Evolutionary conservation across 2,888 invertebrate genomes (phyloP).

Genomic region (Sinotaia quadrata): DNA sequence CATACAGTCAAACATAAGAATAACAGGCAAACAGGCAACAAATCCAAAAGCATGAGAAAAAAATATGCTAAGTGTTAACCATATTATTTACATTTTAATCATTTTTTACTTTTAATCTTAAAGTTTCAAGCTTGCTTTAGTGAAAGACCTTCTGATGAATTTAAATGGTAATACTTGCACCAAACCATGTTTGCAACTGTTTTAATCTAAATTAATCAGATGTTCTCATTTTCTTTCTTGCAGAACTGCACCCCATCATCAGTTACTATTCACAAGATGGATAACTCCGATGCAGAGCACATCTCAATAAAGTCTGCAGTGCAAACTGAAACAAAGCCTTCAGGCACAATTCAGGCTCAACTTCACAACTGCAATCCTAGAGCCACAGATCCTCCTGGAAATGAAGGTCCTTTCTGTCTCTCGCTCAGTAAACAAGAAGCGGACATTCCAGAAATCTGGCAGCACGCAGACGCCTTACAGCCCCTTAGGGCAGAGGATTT

Average conservation of each 20-base stretch:
- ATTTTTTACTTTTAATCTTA: too few species aligned
- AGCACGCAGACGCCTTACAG: neutral
- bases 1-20: too few species aligned
- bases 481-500: constrained; percentile 36
- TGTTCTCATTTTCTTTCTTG: constrained; percentile 4
- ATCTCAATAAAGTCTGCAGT: constrained; percentile 36
- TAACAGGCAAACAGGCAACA: too few species aligned
- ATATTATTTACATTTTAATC: too few species aligned
- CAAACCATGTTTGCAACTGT: too few species aligned
- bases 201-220: too few species aligned
- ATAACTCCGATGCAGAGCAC: constrained; percentile 29
- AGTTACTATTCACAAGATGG: constrained; percentile 30
- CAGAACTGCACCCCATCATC: constrained; percentile 34
- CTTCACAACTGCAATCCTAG: neutral
- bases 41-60: too few species aligned
- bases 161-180: too few species aligned
- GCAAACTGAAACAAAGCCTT: constrained; percentile 34
- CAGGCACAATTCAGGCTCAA: neutral
- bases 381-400: neutral
- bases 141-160: neutral
- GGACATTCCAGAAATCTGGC: neutral
- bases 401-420: neutral
- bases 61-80: too few species aligned
- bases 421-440: neutral
- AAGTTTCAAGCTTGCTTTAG: too few species aligned